A percentile compares a stretch with the other conserved stretches of the same genome.
Evolutionary conservation across 2,113 vertebrate genomes (phyloP).

Genomic region (Oxyura jamaicensis): DNA sequence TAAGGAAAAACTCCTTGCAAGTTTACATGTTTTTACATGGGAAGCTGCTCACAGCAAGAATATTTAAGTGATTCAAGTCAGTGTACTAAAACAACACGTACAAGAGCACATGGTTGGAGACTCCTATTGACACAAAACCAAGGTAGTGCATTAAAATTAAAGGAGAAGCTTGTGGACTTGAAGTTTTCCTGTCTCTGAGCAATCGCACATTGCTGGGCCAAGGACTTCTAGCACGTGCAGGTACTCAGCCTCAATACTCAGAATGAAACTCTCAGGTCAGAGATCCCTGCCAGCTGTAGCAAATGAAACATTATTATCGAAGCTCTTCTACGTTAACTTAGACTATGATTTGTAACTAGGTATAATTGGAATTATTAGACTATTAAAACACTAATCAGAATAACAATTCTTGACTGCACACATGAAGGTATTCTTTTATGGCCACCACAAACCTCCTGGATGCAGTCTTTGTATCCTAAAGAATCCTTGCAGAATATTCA

Average conservation of each 20-base stretch:
- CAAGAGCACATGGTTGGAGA: not conserved
- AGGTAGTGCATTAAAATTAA: not conserved
- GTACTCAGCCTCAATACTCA: not conserved
- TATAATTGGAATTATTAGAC: not conserved
- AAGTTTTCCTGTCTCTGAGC: not conserved
- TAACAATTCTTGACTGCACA: not conserved
- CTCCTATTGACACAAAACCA: not conserved
- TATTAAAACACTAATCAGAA: not conserved
- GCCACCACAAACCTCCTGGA: not conserved
- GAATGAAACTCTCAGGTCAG: not conserved
- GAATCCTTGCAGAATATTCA: not conserved
- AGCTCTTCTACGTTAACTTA: not conserved
- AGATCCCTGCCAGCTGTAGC: not conserved
- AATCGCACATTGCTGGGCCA: not conserved
- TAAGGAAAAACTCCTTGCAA: not conserved
- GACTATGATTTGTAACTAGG: not conserved
- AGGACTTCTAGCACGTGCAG: not conserved
- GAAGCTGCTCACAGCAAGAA: not conserved
- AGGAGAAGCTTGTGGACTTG: not conserved
- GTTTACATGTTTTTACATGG: not conserved
- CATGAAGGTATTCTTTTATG: not conserved
- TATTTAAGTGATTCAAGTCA: not conserved
- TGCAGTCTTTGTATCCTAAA: not conserved
- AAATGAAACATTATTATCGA: not conserved
- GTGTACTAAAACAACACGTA: not conserved